Conservation (phyloP, 2,797 vertebrate genomes). For the Euthynnus affinis region DNA sequence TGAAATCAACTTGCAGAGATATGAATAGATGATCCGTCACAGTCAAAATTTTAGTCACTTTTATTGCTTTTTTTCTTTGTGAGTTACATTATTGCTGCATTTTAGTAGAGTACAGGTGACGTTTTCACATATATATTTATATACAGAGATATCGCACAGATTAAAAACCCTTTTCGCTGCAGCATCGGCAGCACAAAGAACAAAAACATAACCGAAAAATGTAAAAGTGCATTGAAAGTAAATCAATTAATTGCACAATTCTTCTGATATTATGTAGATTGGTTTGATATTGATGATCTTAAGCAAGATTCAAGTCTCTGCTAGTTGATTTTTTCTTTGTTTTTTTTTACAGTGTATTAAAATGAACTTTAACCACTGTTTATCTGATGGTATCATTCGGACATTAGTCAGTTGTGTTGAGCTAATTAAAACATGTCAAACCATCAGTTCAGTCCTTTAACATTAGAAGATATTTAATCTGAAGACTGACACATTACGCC, state of each 20-base stretch:
- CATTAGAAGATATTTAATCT: not conserved
- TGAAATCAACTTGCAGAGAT: constrained; percentile 8
- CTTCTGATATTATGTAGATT: no score
- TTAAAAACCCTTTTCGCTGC: no score
- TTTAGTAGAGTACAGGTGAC: no score
- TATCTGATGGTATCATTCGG: not conserved
- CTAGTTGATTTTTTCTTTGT: not conserved
- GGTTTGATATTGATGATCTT: not conserved
- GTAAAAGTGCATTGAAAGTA: no score
- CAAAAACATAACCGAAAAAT: no score
- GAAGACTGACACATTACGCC: not conserved
- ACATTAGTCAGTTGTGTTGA: not conserved
- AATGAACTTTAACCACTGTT: no score
- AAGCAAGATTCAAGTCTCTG: not conserved
- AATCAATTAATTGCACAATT: no score
- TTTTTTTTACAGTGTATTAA: not conserved
- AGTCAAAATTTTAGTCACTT: not conserved
- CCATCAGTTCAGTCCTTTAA: not conserved
- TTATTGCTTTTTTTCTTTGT: no score
- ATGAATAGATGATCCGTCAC: not conserved
- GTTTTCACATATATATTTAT: no score
- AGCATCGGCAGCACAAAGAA: no score
- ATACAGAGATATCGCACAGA: no score
- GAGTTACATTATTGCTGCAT: no score
- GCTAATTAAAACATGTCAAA: not conserved